Percentiles rank a stretch among this genome's conserved stretches.
Conservation (phyloP, 2,113 vertebrate genomes). For the Struthio camelus region DNA sequence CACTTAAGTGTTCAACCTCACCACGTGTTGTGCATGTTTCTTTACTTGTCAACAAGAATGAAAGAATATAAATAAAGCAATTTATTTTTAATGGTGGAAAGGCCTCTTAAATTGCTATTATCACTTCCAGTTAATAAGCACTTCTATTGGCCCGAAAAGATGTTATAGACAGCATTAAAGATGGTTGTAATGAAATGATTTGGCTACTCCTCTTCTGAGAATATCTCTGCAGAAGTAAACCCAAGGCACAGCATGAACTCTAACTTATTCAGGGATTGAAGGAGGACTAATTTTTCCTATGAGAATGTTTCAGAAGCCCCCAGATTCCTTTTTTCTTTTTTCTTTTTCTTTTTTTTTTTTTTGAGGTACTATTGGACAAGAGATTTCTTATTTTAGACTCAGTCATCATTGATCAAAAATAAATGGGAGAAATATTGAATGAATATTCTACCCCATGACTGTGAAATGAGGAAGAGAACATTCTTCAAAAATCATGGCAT, state of each 20-base stretch:
- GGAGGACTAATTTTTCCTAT: neutral
- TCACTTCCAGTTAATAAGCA: constrained; percentile 10
- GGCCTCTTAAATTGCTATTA: neutral
- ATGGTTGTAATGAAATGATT: neutral
- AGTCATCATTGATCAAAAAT: neutral
- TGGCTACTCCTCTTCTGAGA: neutral
- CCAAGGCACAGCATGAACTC: neutral
- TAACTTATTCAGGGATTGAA: neutral
- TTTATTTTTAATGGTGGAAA: neutral
- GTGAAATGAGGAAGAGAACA: neutral
- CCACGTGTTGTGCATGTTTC: neutral
- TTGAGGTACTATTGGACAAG: neutral
- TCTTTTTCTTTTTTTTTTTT: neutral
- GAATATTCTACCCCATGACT: neutral
- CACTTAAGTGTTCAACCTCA: neutral
- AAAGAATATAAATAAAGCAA: constrained; percentile 11
- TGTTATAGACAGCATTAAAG: neutral
- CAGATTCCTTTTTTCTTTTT: too few species aligned
- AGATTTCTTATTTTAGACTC: neutral
- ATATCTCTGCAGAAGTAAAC: neutral
- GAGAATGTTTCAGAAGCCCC: too few species aligned
- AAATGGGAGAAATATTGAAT: neutral
- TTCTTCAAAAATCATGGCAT: neutral
- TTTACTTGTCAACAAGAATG: neutral
- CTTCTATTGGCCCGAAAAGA: neutral